Evolutionary conservation across 2,797 vertebrate genomes (phyloP).

Genomic region (Todus mexicanus): DNA sequence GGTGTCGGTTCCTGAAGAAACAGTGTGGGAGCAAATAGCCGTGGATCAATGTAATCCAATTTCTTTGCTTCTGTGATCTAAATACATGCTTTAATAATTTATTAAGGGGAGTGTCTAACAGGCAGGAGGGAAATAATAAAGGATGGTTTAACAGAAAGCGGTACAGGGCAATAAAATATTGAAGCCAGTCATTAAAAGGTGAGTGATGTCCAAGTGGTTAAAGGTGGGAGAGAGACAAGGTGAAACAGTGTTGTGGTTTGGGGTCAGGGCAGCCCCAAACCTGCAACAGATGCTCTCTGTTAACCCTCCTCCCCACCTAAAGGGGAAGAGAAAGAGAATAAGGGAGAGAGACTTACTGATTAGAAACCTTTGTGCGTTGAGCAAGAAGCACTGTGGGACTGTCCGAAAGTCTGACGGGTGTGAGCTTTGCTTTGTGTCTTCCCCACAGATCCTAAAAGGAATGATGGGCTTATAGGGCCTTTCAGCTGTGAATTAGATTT

Average conservation of each 20-base stretch:
- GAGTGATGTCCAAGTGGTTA: neutral
- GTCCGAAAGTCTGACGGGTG: accelerated
- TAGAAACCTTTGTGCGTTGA: no score
- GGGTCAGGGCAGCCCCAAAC: no score
- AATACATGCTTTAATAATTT: slow-evolving; percentile 70
- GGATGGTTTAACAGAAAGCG: slow-evolving; percentile 11
- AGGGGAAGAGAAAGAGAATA: no score
- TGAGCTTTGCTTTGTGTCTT: neutral
- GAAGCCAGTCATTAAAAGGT: neutral
- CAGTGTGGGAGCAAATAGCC: slow-evolving; percentile 53
- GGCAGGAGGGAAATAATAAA: slow-evolving; percentile 25
- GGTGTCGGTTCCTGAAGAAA: slow-evolving; percentile 59
- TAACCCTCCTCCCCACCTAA: no score
- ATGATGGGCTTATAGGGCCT: neutral
- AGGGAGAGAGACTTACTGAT: no score
- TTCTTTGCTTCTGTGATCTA: slow-evolving; percentile 72
- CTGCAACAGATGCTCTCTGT: no score
- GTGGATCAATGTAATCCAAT: slow-evolving; percentile 72
- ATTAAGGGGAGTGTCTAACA: neutral
- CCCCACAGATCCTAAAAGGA: neutral
- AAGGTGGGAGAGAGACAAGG: neutral
- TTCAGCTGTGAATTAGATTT: neutral
- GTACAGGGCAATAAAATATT: neutral
- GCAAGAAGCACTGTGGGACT: neutral
- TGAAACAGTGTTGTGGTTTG: no score